Percentiles rank a stretch among this genome's conserved stretches.
phyloP scores from a whole-genome alignment of 2,113 vertebrate genomes.

The Alces alces region DNA sequence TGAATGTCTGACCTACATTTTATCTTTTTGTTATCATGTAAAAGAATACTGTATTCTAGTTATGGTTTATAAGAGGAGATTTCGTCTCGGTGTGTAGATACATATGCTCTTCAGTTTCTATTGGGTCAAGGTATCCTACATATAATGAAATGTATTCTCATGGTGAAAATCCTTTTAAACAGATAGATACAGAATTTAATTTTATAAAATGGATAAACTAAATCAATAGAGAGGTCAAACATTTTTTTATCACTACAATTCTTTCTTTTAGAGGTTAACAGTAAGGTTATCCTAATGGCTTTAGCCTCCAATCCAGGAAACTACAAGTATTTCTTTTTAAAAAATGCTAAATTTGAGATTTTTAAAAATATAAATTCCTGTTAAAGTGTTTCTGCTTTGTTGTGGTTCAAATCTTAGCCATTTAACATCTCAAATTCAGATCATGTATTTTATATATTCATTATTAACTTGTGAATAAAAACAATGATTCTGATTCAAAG shows the following conservation, averaged over 20 bases:
- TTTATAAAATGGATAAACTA: slow-evolving; percentile 24
- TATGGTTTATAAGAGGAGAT: not conserved
- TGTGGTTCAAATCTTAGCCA: not conserved
- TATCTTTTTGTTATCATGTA: slow-evolving; percentile 7
- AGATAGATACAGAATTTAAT: slow-evolving; percentile 27
- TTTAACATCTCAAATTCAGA: not conserved
- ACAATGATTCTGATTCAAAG: not conserved
- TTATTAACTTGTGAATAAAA: not conserved
- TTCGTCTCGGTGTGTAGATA: not conserved
- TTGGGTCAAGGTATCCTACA: not conserved
- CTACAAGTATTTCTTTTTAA: not conserved
- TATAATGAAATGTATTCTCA: slow-evolving; percentile 9
- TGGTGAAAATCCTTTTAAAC: not conserved
- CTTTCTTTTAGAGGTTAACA: not conserved
- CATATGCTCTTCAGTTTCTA: not conserved
- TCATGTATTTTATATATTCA: not conserved
- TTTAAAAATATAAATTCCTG: not conserved
- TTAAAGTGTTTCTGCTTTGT: not conserved
- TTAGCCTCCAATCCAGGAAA: not conserved
- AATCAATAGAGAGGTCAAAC: not conserved
- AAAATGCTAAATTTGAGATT: not conserved
- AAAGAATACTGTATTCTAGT: slow-evolving; percentile 11
- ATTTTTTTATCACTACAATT: not conserved
- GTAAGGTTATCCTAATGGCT: not conserved
- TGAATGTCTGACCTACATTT: slow-evolving; percentile 17